A percentile compares a stretch with the other conserved stretches of the same genome.
These are phyloP conservation scores for Sericinus montela DNA, from an alignment of 2,888 invertebrate species.

Conservation along the genomic window DNA sequence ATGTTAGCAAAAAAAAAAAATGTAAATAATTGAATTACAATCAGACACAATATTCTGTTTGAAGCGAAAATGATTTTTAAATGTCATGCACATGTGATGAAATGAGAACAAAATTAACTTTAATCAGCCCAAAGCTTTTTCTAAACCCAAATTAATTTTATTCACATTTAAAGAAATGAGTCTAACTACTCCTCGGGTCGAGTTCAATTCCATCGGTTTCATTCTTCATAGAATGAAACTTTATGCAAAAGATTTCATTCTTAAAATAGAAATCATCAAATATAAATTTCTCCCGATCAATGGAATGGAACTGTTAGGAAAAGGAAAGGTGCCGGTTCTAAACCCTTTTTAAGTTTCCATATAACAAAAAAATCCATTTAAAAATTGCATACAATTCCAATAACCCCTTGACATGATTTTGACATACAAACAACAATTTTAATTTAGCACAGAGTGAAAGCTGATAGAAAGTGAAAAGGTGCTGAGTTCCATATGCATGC, in stretches of 20 bases:
- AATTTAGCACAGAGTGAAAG: not conserved
- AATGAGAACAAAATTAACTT: conserved; percentile 1
- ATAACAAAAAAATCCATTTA: not conserved
- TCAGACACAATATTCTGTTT: not conserved
- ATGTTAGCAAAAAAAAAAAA: not conserved
- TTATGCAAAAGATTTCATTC: not conserved
- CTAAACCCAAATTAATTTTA: not conserved
- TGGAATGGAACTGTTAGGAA: not conserved
- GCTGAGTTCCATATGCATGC: too few relatives aligned
- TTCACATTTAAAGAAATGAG: not conserved
- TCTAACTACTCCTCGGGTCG: not conserved
- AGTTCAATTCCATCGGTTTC: not conserved
- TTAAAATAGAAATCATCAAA: not conserved
- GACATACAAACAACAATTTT: not conserved
- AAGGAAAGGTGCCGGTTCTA: not conserved
- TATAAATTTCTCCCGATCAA: not conserved
- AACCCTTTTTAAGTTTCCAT: not conserved
- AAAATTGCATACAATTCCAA: too few relatives aligned
- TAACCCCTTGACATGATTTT: not conserved
- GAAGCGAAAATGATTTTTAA: conserved; percentile 1
- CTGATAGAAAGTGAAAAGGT: not conserved
- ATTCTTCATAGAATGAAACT: not conserved
- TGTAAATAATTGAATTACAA: not conserved
- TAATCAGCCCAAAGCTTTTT: not conserved
- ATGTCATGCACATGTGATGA: conserved; percentile 9